A percentile compares a stretch with the other conserved stretches of the same genome.
Evolutionary conservation across 2,888 invertebrate species (phyloP).

Genomic region (Thera britannica): DNA sequence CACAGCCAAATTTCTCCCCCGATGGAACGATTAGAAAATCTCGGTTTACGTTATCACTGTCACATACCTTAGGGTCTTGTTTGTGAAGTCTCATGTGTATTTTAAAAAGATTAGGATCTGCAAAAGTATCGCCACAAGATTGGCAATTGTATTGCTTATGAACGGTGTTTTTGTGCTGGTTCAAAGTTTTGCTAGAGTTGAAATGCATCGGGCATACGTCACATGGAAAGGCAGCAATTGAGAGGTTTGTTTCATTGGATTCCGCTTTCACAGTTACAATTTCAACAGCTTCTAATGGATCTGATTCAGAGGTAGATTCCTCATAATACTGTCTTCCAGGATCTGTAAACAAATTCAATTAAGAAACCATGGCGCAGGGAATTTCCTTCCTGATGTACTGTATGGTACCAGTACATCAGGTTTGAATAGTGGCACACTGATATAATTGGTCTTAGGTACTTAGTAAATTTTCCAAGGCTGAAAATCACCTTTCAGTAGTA

Average conservation of each 20-base stretch:
- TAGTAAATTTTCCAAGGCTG: no score
- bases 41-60: background rate
- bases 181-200: conserved; percentile 6
- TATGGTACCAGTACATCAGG: no score
- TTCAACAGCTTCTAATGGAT: conserved; percentile 22
- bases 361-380: background rate
- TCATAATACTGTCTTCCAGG: background rate
- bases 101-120: conserved; percentile 1
- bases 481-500: no score
- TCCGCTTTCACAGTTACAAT: conserved; percentile 14
- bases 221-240: conserved; percentile 10
- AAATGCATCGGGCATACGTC: conserved; percentile 10
- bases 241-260: background rate
- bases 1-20: conserved; percentile 18
- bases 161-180: conserved; percentile 1
- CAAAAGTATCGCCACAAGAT: conserved; percentile 10
- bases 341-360: conserved; percentile 6
- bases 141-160: conserved; percentile 14
- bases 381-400: no score
- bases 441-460: no score
- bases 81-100: conserved; percentile 15
- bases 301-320: conserved; percentile 8
- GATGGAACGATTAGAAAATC: conserved; percentile 6
- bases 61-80: conserved; percentile 3
- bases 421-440: no score